Conservation (phyloP, 2,888 invertebrate genomes). For the Eupithecia insigniata region DNA sequence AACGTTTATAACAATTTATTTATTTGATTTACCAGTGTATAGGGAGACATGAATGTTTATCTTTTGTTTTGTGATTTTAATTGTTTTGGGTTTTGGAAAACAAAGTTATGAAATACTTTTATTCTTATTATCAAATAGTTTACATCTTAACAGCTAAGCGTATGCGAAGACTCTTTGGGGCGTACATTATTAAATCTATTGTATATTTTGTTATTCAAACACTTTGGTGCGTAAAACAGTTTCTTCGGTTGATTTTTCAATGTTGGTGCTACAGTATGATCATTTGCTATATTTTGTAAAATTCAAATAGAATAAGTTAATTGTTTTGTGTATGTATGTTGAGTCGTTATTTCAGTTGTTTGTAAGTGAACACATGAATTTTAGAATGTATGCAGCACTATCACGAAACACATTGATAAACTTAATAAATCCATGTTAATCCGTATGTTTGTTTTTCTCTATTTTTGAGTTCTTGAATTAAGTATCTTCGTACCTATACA, state of each 20-base stretch:
- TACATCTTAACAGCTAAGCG: background rate
- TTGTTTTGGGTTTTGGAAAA: conserved; percentile 32
- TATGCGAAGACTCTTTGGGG: background rate
- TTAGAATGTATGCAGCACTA: conserved; percentile 76
- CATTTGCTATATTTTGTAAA: conserved; percentile 35
- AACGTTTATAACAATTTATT: conserved; percentile 47
- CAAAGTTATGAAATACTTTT: background rate
- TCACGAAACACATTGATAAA: conserved; percentile 79
- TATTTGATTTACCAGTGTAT: conserved; percentile 52
- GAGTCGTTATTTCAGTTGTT: conserved; percentile 63
- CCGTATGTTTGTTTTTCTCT: conserved; percentile 47
- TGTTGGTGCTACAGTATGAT: conserved; percentile 58
- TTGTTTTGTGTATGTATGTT: conserved; percentile 47
- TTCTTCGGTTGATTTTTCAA: conserved; percentile 11
- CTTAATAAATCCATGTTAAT: conserved; percentile 82
- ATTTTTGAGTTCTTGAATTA: background rate
- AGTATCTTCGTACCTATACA: background rate
- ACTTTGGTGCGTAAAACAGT: background rate
- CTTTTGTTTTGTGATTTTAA: conserved; percentile 59
- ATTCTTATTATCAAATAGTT: background rate
- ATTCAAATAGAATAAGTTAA: conserved; percentile 20
- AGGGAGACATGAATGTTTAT: conserved; percentile 51
- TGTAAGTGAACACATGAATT: conserved; percentile 70
- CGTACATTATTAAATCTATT: background rate
- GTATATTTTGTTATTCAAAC: background rate